phyloP scores from a whole-genome alignment of 2,888 invertebrate genomes.

The Eumacrocentrus americanus region DNA sequence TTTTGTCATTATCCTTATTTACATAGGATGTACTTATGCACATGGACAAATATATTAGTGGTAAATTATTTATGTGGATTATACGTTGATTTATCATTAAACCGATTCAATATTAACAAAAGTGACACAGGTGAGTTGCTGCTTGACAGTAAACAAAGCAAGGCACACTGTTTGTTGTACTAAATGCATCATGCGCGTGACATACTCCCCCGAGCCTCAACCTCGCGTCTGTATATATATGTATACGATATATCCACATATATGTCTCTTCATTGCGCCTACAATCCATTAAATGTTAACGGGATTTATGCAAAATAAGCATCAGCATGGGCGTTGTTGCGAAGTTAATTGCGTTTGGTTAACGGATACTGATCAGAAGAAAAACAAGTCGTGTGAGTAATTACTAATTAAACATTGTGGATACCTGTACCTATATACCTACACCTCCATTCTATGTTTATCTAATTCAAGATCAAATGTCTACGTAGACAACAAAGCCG shows the following conservation, averaged over 20 bases:
- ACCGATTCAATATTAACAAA: constrained; percentile 28
- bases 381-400: constrained; percentile 2
- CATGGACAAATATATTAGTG: not conserved
- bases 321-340: not conserved
- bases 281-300: constrained; percentile 22
- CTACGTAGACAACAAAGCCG: too few species aligned
- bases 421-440: too few species aligned
- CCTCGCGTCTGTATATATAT: too few species aligned
- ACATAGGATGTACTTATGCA: not conserved
- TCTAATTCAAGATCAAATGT: too few species aligned
- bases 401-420: not conserved
- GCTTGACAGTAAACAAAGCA: constrained; percentile 19
- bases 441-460: too few species aligned
- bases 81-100: constrained; percentile 7
- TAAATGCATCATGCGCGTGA: constrained; percentile 23
- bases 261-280: constrained; percentile 4
- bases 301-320: constrained; percentile 26
- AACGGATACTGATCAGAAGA: not conserved
- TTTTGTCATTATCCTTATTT: too few species aligned
- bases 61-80: not conserved
- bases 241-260: too few species aligned
- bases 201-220: too few species aligned
- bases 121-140: constrained; percentile 21
- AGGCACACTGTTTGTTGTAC: constrained; percentile 20
- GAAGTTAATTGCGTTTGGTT: constrained; percentile 16